A percentile compares a stretch with the other conserved stretches of the same genome.
These are phyloP conservation scores for Mormyrus hasselquistii DNA, from an alignment of 2,797 vertebrate genomes.

Conservation along the genomic window DNA sequence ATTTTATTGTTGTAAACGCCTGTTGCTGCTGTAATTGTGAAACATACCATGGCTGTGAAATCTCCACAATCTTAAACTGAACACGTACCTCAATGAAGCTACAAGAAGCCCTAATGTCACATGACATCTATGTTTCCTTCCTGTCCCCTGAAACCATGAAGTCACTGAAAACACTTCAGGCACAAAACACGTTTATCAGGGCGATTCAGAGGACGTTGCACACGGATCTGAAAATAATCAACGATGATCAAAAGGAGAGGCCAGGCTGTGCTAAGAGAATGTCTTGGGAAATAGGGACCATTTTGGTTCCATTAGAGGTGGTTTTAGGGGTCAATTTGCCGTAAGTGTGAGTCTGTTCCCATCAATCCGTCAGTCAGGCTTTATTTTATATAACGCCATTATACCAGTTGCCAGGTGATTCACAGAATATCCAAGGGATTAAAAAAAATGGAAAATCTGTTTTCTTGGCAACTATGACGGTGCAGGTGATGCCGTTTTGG, in stretches of 20 bases:
- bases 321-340: background rate
- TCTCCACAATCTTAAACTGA: background rate
- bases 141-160: background rate
- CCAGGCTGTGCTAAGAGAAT: background rate
- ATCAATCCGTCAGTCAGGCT: background rate
- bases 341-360: background rate
- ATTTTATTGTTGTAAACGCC: background rate
- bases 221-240: constrained; percentile 16
- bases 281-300: background rate
- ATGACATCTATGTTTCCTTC: background rate
- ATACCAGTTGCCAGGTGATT: constrained; percentile 4
- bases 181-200: constrained; percentile 19
- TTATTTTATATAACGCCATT: background rate
- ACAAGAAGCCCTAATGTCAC: background rate
- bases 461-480: background rate
- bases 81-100: background rate
- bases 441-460: background rate
- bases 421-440: background rate
- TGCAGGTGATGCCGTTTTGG: background rate
- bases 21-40: background rate
- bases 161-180: background rate
- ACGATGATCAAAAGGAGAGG: background rate
- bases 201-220: constrained; percentile 32
- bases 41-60: background rate
- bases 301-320: background rate